phyloP scores from a whole-genome alignment of 1,140 invertebrate species.

The Hylaeus volcanicus region DNA sequence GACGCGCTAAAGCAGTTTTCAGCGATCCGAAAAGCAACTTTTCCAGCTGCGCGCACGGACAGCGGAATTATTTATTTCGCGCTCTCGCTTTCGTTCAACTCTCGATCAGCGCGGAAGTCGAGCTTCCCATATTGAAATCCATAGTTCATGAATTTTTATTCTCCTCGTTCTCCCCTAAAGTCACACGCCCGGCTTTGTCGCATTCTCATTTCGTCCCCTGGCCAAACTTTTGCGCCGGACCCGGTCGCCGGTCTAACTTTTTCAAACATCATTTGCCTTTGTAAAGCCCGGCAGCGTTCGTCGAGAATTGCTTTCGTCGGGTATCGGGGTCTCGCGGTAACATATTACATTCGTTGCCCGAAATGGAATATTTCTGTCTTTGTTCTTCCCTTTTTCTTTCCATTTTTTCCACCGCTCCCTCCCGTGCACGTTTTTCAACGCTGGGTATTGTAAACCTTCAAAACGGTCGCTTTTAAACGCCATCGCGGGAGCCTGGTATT shows the following conservation, averaged over 20 bases:
- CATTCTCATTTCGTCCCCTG: slow-evolving; percentile 24
- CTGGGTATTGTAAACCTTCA: slow-evolving; percentile 33
- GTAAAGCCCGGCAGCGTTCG: slow-evolving; percentile 36
- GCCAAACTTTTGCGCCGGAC: slow-evolving; percentile 28
- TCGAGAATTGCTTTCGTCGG: slow-evolving; percentile 60
- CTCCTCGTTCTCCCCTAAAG: background rate
- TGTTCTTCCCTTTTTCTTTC: background rate
- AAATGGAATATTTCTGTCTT: slow-evolving; percentile 1
- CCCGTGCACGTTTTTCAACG: background rate
- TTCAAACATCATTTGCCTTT: slow-evolving; percentile 59
- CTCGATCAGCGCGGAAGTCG: background rate
- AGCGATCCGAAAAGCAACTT: background rate
- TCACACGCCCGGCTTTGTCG: slow-evolving; percentile 1
- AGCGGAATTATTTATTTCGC: slow-evolving; percentile 16
- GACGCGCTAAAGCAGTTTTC: no score
- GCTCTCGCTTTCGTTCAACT: background rate
- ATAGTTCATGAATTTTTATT: slow-evolving; percentile 53
- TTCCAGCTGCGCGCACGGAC: background rate
- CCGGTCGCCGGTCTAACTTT: slow-evolving; percentile 32
- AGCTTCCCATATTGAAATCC: slow-evolving; percentile 44
- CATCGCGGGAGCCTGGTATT: slow-evolving; percentile 5
- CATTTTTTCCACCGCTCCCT: no score
- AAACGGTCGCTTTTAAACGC: slow-evolving; percentile 35
- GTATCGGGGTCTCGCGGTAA: slow-evolving; percentile 42
- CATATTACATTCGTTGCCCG: slow-evolving; percentile 54